Percentiles rank a stretch among this genome's conserved stretches.
These are phyloP conservation scores for Gnathonemus echidnorhynchus DNA, from an alignment of 2,113 vertebrate genomes.

Conservation along the genomic window DNA sequence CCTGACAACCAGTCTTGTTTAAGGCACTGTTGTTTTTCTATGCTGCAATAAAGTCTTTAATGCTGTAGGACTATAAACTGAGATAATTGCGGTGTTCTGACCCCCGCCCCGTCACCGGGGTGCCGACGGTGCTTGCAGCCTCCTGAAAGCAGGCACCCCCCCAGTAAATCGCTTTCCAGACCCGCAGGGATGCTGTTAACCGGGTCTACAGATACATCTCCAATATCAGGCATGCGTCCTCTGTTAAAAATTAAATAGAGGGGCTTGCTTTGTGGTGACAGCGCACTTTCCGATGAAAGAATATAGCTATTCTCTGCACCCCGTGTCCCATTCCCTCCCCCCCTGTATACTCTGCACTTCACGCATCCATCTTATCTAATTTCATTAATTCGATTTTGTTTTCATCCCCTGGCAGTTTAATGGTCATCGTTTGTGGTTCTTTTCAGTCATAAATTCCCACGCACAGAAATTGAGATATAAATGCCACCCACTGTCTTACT, in stretches of 20 bases:
- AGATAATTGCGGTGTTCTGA: not conserved
- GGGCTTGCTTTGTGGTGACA: not conserved
- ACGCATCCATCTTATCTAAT: conserved; percentile 63
- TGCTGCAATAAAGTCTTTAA: not conserved
- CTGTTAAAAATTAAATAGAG: not conserved
- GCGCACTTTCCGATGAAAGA: not conserved
- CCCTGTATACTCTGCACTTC: conserved; percentile 15
- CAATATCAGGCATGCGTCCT: not conserved
- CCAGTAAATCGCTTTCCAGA: not conserved
- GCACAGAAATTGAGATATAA: conserved; percentile 75
- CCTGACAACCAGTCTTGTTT: not conserved
- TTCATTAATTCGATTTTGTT: conserved; percentile 81
- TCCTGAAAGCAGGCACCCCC: not conserved
- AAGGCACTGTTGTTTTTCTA: not conserved
- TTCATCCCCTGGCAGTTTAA: conserved; percentile 82
- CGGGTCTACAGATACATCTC: not conserved
- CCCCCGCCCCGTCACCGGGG: not conserved
- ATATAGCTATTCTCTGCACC: not conserved
- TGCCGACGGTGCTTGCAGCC: not conserved
- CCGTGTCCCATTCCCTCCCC: not conserved
- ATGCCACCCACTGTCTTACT: conserved; percentile 76
- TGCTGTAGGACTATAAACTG: not conserved
- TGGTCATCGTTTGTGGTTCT: conserved; percentile 84
- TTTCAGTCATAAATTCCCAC: conserved; percentile 72
- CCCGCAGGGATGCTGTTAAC: not conserved